Base-by-base conservation (phyloP, 2,888 invertebrate genomes). In the Labia minor region DNA sequence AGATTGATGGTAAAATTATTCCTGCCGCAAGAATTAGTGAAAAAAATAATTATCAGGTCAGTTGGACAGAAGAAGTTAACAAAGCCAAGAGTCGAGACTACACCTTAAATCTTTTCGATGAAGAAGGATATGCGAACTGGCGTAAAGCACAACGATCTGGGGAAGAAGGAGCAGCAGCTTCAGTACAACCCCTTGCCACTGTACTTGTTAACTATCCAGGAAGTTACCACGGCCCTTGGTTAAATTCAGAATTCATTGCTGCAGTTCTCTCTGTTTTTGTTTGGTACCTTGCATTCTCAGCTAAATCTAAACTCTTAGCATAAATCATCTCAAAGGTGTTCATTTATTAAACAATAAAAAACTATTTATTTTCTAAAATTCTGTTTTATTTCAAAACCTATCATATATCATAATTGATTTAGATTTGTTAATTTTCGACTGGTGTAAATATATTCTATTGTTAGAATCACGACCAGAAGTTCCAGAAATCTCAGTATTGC, bases 161-260 rank as follows among this genome's bases (percentile, higher is more conserved):
- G 70, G 89, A 91, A 71, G 83, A 85, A 67, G 82, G 85, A 1
- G 79, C 82, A 4, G 82, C 85, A 1, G 79, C 82, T 4, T 79
- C 82, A 26, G 83, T 91, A 2, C 85, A 86, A 71, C 85, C 89
- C 0, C 78, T 93, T 1, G 83, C 87, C 67, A 85, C 86, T 26
- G 84, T 94, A 19, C 82, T 84, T 63, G 78, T 92, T 8, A 83
- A 86, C 72, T 88, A 91, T 73, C 84, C 87, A 66, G 87, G 89
- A 75, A 89, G 94, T 65, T 95, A 92, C 81, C 88, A 86, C 70
- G 96, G 96, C 0, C 94, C 94, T 1, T 90, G 91, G 89, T 84
- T 96, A 66, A 94, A 94, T 78, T 93, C 94, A 0, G 95, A 96
- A 80, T 85, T 94, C 49, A 80, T 96, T 65, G 96, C 95, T 8